Base-by-base conservation (phyloP, 2,888 invertebrate species). In the Pyrochroa serraticornis region DNA sequence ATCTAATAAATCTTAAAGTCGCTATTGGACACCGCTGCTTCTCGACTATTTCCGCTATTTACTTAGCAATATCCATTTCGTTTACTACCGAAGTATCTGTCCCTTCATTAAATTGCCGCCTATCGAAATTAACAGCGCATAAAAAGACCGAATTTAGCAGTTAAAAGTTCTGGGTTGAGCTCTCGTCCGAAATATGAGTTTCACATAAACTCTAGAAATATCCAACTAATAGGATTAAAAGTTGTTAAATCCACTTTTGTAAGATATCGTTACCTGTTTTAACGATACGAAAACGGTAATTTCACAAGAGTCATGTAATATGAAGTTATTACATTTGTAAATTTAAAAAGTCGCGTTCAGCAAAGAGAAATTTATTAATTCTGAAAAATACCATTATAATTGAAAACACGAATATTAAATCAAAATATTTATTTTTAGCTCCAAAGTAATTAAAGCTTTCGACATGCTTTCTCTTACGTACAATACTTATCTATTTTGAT, bases 1-100 rank as follows among this genome's bases (percentile, higher is more conserved):
- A 68, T 70, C 65, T 60, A 62, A 71, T 71, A 71, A 71, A 71
- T 69, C 69, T 69, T 61, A 50, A 42, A 10, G 37, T 45, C 52
- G 43, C 51, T 37, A 36, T 38, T 37, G 35, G 35, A 38, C 30
- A 47, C 7, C 14, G 6, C 22, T 8, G 12, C 14, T 6, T 13
- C 35, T 45, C n/a, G 47, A 35, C 10, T 30, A 32, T 52, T 36
- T 52, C 37, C 42, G 22, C 44, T 12, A 36, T 43, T 30, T 42
- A 35, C 31, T 45, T 51, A 31, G 43, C 32, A 33, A 33, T 37
- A 38, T 46, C 46, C 46, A 46, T 46, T 46, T 41, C 35, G 47
- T 47, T 47, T 47, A 54, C 47, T 54, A 54, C 54, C 8, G 41
- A n/a, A 44, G 34, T 48, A 39, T 48, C 22, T 22, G 22, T 22